Base-by-base conservation (phyloP, 1,140 invertebrate species). In the Leptonema lineaticorne region DNA sequence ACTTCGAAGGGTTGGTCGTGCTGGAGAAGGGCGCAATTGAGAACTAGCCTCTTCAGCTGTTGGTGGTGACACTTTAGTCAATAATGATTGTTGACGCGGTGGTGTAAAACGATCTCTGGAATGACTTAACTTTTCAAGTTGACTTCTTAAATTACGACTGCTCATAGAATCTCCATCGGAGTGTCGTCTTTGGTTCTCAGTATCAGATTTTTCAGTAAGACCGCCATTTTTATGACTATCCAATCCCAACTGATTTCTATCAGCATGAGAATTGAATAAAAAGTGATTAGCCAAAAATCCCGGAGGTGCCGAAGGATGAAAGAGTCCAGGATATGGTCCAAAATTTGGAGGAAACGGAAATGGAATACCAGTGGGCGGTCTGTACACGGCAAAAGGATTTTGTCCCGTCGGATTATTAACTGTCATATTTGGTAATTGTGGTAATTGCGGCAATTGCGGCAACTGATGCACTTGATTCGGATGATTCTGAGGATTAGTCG, bases 321-420 rank as follows among this genome's bases (percentile, higher is more conserved):
- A 87, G 0, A 89, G 73, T 0, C 85, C 81, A 6, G 86, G 84
- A 14, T 86, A 85, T 28, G 85, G 84, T n/a, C 85, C 78, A 62
- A 88, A 85, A 16, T 86, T 81, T 11, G 85, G 81, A 4, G 85
- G 77, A 48, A 88, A 88, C 6, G 88, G 85, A 26, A 90, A 83
- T 28, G 79, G 80, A 22, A 81, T 75, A 28, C 79, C 78, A 30
- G 73, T 71, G 26, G 77, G 69, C 1, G 76, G 72, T 64, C 82
- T 78, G 70, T 90, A 92, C 74, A 91, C 85, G 5, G 89, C 82
- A 73, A 91, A 90, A 0, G 89, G 89, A 74, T 87, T 89, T 0
- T 85, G 73, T 63, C 77, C 81, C 62, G 78, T 81, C 63, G 76
- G 77, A 71, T 77, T 85, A 78, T 85, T 84, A 79, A 81, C 84